Evolutionary conservation across 2,113 vertebrate species (phyloP).

Genomic region (Pogonocichla stellata): DNA sequence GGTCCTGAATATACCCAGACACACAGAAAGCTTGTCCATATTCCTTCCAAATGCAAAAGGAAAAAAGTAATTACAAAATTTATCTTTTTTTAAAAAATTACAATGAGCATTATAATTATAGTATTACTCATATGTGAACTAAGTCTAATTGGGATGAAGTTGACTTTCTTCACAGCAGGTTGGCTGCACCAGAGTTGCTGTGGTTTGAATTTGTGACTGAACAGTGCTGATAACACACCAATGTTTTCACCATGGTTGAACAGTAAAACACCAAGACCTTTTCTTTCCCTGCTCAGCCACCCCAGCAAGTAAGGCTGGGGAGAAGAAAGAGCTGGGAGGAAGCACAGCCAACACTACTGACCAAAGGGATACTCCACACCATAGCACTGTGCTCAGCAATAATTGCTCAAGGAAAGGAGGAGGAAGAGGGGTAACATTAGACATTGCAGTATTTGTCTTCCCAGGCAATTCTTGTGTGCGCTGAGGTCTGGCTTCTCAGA

Average conservation of each 20-base stretch:
- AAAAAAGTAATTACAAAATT: neutral
- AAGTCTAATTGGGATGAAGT: neutral
- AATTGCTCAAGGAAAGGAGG: neutral
- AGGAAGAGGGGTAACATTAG: neutral
- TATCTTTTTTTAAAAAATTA: neutral
- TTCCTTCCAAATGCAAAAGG: neutral
- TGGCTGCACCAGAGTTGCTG: neutral
- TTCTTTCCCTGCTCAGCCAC: neutral
- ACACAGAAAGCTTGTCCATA: neutral
- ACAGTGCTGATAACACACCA: neutral
- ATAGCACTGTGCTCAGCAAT: fast-evolving
- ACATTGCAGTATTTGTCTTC: neutral
- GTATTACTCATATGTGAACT: neutral
- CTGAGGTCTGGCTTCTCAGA: neutral
- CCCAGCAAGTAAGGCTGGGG: neutral
- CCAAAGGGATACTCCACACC: neutral
- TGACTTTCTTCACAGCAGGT: neutral
- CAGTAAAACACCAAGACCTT: neutral
- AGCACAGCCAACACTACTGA: neutral
- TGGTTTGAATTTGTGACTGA: neutral
- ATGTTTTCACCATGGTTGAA: neutral
- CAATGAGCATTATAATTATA: neutral
- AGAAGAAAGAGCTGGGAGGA: neutral
- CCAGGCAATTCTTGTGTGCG: neutral
- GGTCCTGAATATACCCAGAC: neutral